Evolutionary conservation across 2,113 vertebrate species (phyloP).

Genomic region (Orthonyx spaldingii): DNA sequence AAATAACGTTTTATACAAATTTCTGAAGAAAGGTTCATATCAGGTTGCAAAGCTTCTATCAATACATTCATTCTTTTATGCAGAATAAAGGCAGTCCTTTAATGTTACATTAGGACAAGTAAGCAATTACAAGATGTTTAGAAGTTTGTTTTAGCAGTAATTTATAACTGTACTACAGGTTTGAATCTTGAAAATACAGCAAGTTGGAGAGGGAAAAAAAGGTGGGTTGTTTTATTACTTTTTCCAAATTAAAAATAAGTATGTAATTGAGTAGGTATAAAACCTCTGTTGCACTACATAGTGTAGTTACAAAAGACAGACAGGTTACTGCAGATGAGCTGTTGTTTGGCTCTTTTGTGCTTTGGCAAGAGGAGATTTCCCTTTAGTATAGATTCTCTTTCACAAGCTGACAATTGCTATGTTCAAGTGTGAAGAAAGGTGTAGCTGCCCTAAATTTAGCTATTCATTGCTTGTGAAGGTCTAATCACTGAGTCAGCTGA

Average conservation of each 20-base stretch:
- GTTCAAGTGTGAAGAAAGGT: neutral
- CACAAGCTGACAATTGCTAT: neutral
- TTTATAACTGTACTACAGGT: neutral
- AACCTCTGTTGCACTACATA: neutral
- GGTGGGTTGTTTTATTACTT: neutral
- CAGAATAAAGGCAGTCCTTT: neutral
- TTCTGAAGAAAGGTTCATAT: neutral
- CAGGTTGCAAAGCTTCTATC: neutral
- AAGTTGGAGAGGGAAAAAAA: fast-evolving
- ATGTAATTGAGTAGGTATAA: neutral
- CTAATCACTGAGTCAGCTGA: neutral
- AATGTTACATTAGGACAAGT: neutral
- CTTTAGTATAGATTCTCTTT: neutral
- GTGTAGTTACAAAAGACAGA: neutral
- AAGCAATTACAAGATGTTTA: neutral
- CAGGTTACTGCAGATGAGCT: neutral
- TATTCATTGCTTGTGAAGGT: neutral
- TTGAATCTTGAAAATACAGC: neutral
- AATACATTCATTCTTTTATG: neutral
- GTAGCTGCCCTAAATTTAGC: neutral
- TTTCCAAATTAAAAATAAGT: neutral
- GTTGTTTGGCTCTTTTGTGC: neutral
- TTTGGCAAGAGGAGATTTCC: neutral
- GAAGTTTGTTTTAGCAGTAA: neutral
- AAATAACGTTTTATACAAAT: neutral